Conservation (phyloP, 2,113 vertebrate genomes). For the Thunnus thynnus region DNA sequence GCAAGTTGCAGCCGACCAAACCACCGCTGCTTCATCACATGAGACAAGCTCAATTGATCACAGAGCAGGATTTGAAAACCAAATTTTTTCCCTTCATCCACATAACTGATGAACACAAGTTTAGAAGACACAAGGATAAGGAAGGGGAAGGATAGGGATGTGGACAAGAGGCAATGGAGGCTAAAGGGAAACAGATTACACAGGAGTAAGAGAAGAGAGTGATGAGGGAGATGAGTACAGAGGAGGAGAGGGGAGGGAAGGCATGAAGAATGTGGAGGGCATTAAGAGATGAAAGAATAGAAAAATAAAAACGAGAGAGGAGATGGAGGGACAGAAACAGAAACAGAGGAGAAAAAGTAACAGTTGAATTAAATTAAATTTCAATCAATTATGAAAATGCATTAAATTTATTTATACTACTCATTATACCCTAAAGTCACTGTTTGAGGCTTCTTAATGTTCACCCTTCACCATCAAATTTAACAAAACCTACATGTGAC, state of each 20-base stretch:
- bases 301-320: neutral
- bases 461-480: no score
- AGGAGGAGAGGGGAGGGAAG: constrained; percentile 1
- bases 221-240: neutral
- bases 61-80: constrained; percentile 26
- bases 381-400: neutral
- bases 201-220: neutral
- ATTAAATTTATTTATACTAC: neutral
- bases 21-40: neutral
- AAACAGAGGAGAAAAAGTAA: no score
- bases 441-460: neutral
- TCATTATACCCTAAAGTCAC: neutral
- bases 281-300: no score
- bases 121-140: neutral
- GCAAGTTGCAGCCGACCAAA: neutral
- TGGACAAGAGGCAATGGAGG: neutral
- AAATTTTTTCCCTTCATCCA: constrained; percentile 13
- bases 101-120: constrained; percentile 20
- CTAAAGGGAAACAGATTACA: no score
- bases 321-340: no score
- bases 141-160: no score
- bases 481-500: no score
- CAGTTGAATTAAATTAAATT: neutral
- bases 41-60: constrained; percentile 24
- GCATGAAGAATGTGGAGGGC: neutral